Base-by-base conservation (phyloP, 1,140 invertebrate species). In the Leptinotarsa defecta region DNA sequence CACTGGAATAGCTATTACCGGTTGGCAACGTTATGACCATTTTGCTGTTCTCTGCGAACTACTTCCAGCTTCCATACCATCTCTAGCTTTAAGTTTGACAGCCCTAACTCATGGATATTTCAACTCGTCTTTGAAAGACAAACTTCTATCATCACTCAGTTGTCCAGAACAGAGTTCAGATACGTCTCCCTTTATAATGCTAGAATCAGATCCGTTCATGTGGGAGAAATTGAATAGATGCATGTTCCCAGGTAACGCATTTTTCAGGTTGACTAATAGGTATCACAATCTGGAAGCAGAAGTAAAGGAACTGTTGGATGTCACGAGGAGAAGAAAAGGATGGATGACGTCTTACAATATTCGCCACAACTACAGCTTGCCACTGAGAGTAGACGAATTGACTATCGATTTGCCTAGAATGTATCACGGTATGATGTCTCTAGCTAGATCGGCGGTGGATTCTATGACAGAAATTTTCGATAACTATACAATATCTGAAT, bases 21-120 rank as follows among this genome's bases (percentile, higher is more conserved):
- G 94, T 0, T 95, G 93, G 93, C 93, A 94, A 22, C 89, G 93
- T 78, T 96, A 96, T 83, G 96, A 97, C 85, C 97, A 99, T 85
- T 95, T 96, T 88, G 95, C 95, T 4, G 91, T 94, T 0, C 88
- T 98, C 17, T 98, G 96, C 85, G 98, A 99, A 87, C 86, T 98
- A 6, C 85, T 99, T n/a, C 94, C 94, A 1, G 89, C 91, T 1
- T 91, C 92, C 3, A 86, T 99, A 72, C 97, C 97, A 8, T 94
- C 92, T 70, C 82, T 95, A 48, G 81, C 81, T 62, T 73, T 85
- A 20, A 91, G 89, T 75, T 80, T 93, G 49, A 89, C 90, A 6
- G 89, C 91, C 2, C 85, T 88, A 0, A 87, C 87, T 13, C 86
- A 88, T 78, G 92, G 92, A 3, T 90, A 89, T 80, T 91, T 92